Conservation (phyloP, 2,797 vertebrate species). For the Pseudochirops cupreus region DNA sequence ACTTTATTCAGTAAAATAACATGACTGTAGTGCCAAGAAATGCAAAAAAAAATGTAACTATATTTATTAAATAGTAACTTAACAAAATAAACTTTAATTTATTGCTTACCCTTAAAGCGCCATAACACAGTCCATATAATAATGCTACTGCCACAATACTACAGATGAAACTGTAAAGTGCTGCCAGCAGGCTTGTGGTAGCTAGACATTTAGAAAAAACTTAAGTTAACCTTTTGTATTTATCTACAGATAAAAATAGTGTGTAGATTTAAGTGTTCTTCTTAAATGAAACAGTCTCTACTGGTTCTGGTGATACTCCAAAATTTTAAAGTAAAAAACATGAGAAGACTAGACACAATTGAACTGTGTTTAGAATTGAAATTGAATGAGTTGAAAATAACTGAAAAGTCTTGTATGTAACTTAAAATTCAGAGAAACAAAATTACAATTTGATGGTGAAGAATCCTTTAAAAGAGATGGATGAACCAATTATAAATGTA, state of each 20-base stretch:
- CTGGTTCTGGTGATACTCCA: neutral
- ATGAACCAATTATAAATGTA: neutral
- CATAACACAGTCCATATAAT: conserved; percentile 98
- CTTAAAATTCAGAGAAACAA: conserved; percentile 44
- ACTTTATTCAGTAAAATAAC: neutral
- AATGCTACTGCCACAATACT: conserved; percentile 95
- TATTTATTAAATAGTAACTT: neutral
- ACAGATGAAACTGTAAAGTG: conserved; percentile 96
- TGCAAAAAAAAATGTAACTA: neutral
- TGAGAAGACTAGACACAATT: neutral
- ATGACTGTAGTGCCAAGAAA: accelerated
- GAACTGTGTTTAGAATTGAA: too few species aligned
- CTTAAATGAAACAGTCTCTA: neutral
- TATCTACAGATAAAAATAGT: neutral
- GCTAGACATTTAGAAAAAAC: conserved; percentile 84
- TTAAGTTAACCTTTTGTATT: conserved; percentile 19
- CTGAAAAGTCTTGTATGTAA: conserved; percentile 18
- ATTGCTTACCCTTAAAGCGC: conserved; percentile 94
- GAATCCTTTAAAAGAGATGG: conserved; percentile 8
- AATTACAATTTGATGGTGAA: conserved; percentile 6
- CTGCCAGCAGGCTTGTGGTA: conserved; percentile 96
- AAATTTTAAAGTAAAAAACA: conserved; percentile 16
- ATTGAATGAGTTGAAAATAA: neutral
- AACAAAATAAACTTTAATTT: neutral
- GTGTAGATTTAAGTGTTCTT: neutral